Conservation (phyloP, 2,113 vertebrate species). For the Spea multiplicata region DNA sequence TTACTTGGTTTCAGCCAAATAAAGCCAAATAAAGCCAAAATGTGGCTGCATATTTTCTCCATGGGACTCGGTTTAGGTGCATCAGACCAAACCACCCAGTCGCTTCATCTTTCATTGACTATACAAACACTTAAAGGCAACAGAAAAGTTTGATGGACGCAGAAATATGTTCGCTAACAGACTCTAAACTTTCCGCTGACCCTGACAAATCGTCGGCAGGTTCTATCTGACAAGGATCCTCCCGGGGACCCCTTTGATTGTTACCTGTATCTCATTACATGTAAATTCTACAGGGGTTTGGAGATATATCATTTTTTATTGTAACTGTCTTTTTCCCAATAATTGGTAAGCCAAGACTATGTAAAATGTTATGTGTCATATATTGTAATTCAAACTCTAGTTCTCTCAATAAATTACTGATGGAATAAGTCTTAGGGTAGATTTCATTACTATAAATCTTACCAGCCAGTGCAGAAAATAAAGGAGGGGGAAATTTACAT, state of each 20-base stretch:
- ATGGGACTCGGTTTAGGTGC: too few species aligned
- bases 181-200: background rate
- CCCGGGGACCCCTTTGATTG: background rate
- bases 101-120: background rate
- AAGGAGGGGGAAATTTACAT: background rate
- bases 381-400: slow-evolving; percentile 17
- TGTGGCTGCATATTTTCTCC: too few species aligned
- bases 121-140: background rate
- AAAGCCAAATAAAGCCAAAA: too few species aligned
- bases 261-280: slow-evolving; percentile 19
- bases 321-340: slow-evolving; percentile 17
- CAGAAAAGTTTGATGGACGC: background rate
- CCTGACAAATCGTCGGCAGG: background rate
- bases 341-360: slow-evolving; percentile 34
- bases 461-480: background rate
- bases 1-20: too few species aligned
- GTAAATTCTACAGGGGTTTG: slow-evolving; percentile 7
- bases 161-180: background rate
- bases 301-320: slow-evolving; percentile 32
- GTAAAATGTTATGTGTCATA: slow-evolving; percentile 24
- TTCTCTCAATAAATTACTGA: slow-evolving; percentile 13
- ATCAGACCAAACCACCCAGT: too few species aligned
- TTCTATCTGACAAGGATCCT: slow-evolving; percentile 2
- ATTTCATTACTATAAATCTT: slow-evolving; percentile 41
- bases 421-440: slow-evolving; percentile 12